Base-by-base conservation (phyloP, 2,797 vertebrate species). In the Sciurus vulgaris region DNA sequence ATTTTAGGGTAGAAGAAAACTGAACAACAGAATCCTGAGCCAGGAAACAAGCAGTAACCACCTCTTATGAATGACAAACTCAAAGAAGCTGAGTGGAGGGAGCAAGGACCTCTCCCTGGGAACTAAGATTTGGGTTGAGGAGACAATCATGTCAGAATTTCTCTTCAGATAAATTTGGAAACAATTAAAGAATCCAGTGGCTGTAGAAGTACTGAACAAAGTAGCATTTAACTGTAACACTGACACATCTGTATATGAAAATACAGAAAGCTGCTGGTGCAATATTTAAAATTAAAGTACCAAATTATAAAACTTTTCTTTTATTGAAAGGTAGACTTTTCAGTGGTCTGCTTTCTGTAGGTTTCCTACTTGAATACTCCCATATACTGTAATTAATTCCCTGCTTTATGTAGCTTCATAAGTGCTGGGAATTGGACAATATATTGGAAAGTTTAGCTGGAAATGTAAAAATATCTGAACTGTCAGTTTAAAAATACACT, bases 231-330 rank as follows among this genome's bases (percentile, higher is more conserved):
- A 59, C 15, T 76, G 2, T 51, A 41, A 93, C 0, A 13, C 24
- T 17, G 10, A 51, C 59, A 51, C 5, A 22, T 17, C 47, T 33
- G 4, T 7, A 41, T 6, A 13, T 74, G 20, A 82, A 72, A 61
- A 56, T 26, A 72, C 0, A 0, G 38, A 73, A 82, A 78, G 20
- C 7, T 70, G 0, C 28, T 38, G 13, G 28, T 89, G 61, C 7
- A 84, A 70, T 87, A 63, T 56, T 88, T 49, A 51, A 89, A 89
- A 56, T 51, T 91, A 92, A 86, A 86, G 14, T 49, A 56, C 18
- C 83, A 49, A 73, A 56, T 33, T 56, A 70, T 14, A 12, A 49
- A 49, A 9, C 18, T 83, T 93, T 88, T 54, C 33, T 72, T 69
- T 28, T 69, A 79, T 51, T 76, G 18, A 82, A 85, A 10, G 67